Evolutionary conservation across 2,113 vertebrate species (phyloP).

Genomic region (Zosterops hypoxanthus): DNA sequence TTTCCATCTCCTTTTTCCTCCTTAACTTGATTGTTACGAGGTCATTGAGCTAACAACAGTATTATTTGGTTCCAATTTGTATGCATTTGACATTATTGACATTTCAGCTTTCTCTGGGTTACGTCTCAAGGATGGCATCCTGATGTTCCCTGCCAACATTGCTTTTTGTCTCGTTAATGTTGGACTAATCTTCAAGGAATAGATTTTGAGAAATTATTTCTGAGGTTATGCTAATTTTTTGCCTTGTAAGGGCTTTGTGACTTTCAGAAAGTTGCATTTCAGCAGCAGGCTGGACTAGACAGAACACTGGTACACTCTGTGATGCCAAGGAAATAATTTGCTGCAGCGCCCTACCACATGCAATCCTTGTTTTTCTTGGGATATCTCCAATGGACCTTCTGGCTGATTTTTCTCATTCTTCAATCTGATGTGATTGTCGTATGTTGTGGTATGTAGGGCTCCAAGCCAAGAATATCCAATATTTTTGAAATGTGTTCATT

Average conservation of each 20-base stretch:
- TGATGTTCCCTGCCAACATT: not conserved
- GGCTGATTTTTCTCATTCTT: not conserved
- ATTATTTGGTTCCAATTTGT: not conserved
- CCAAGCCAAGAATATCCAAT: not conserved
- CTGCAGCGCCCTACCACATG: not conserved
- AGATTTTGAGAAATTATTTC: not conserved
- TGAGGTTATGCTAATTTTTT: constrained; percentile 4
- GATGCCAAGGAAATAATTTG: not conserved
- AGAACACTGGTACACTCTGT: not conserved
- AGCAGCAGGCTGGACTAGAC: not conserved
- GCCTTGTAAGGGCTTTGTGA: not conserved
- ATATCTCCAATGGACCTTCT: not conserved
- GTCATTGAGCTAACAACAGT: not conserved
- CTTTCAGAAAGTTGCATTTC: not conserved
- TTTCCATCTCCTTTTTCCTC: not conserved
- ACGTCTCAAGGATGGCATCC: not conserved
- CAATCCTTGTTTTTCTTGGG: not conserved
- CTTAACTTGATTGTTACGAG: not conserved
- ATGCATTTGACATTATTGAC: not conserved
- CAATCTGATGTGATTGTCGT: not conserved
- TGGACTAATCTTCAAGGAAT: not conserved
- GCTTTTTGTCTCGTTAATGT: not conserved
- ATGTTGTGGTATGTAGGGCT: not conserved
- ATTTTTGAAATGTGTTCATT: constrained; percentile 18
- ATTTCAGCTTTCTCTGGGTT: not conserved